phyloP scores from a whole-genome alignment of 2,797 vertebrate species.

The Decapterus maruadsi region DNA sequence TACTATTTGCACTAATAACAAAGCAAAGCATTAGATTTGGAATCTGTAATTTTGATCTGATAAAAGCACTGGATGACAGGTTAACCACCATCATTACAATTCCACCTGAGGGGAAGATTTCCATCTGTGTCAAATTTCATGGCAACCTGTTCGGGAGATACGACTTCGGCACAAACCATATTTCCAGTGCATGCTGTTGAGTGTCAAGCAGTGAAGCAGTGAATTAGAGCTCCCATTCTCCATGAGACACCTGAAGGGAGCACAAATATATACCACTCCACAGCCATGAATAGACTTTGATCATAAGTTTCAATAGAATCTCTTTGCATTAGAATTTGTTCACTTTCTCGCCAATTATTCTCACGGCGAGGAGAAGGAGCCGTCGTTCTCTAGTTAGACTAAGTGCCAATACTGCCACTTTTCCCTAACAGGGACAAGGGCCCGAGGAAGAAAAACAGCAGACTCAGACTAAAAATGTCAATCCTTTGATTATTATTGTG shows the following conservation, averaged over 20 bases:
- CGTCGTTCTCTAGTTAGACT: conserved; percentile 40
- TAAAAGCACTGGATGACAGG: background rate
- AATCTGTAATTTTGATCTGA: background rate
- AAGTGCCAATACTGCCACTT: conserved; percentile 42
- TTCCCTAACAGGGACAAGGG: conserved; percentile 41
- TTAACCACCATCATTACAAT: background rate
- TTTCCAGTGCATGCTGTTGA: conserved; percentile 36
- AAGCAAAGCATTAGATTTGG: background rate
- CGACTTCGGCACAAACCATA: conserved; percentile 35
- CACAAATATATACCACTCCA: conserved; percentile 32
- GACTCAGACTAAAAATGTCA: conserved; percentile 58
- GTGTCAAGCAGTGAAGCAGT: too few relatives aligned
- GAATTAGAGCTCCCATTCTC: conserved; percentile 20
- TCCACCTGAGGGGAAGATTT: background rate
- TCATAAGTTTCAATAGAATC: conserved; percentile 24
- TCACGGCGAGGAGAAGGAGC: conserved; percentile 31
- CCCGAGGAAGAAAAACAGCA: conserved; percentile 47
- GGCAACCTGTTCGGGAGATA: background rate
- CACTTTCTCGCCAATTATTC: conserved; percentile 36
- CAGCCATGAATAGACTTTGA: conserved; percentile 29
- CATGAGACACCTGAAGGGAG: conserved; percentile 19
- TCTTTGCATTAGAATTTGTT: conserved; percentile 15
- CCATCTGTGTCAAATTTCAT: background rate
- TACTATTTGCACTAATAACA: background rate
- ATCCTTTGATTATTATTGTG: conserved; percentile 65